Evolutionary conservation across 2,888 invertebrate species (phyloP).

Genomic region (Pandemis cinnamomeana): DNA sequence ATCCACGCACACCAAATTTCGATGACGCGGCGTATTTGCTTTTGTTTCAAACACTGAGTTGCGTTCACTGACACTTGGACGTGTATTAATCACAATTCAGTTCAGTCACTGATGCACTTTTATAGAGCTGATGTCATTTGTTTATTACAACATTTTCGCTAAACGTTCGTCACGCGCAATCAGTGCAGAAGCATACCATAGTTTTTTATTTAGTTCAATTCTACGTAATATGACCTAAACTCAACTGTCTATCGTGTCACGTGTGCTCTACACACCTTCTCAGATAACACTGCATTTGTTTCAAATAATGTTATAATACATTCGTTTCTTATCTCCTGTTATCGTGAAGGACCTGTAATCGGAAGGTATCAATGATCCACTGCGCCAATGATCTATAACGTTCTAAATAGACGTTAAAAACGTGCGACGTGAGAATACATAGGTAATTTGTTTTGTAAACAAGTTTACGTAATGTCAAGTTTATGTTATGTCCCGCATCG

Average conservation of each 20-base stretch:
- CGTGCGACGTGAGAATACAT: slow-evolving; percentile 13
- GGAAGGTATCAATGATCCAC: slow-evolving; percentile 55
- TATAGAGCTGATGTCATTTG: slow-evolving; percentile 22
- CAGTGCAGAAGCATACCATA: slow-evolving; percentile 2
- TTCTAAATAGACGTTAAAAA: slow-evolving; percentile 52
- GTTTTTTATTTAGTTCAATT: slow-evolving; percentile 37
- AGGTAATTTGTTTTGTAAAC: slow-evolving; percentile 44
- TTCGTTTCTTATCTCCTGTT: slow-evolving; percentile 60
- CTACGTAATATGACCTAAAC: slow-evolving; percentile 33
- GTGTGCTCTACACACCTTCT: slow-evolving; percentile 56
- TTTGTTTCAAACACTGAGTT: slow-evolving; percentile 15
- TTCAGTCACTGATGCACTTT: slow-evolving; percentile 14
- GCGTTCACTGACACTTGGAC: slow-evolving; percentile 29
- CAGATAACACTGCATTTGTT: slow-evolving; percentile 61
- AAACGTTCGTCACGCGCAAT: slow-evolving; percentile 11
- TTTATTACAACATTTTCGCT: slow-evolving; percentile 11
- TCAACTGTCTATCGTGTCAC: slow-evolving; percentile 41
- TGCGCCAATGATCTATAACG: slow-evolving; percentile 57
- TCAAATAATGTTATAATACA: slow-evolving; percentile 48
- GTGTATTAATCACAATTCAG: slow-evolving; percentile 9
- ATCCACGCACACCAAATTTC: slow-evolving; percentile 48
- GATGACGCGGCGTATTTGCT: slow-evolving; percentile 9
- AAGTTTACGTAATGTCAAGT: slow-evolving; percentile 36
- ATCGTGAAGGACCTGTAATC: slow-evolving; percentile 67
- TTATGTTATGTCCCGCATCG: not conserved